Base-by-base conservation (phyloP, 2,113 vertebrate genomes). In the Gallinago jamesoni region DNA sequence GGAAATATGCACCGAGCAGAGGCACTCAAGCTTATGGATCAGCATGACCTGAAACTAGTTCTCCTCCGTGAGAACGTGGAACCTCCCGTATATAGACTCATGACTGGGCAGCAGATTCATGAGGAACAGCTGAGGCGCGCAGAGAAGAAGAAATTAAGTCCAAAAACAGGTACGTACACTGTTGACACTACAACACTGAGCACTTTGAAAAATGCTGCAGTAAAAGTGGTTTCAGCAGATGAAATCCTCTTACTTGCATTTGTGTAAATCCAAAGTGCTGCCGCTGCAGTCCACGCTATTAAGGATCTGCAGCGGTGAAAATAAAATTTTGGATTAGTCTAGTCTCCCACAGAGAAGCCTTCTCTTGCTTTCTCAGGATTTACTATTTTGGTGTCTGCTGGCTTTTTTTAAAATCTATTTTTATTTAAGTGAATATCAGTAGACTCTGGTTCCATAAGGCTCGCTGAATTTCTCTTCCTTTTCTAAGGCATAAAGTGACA, bases 71-170 rank as follows among this genome's bases (percentile, higher is more conserved):
- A 98, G 21, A 62, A 95, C 1, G 57, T 90, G 9, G 98, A 99
- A 10, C 99, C 99, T 13, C 99, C 99, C 0, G 88, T 98, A 3
- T 99, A 99, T 96, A 98, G 88, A 91, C 98, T 99, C 66, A 98
- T 99, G 98, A 99, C 97, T 0, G 99, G 99, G 31, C 96, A 98
- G 52, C 99, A 99, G 97, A 98, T 99, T 69, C 97, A 99, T 0
- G 98, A 99, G 72, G 98, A 99, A 41, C 98, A 99, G 84, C 91
- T 99, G 30, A 98, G 86, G 59, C 97, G 96, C 7, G 88, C 98
- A 33, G 98, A 99, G 82, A 97, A 97, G 80, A 95, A 98, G 83
- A 99, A 99, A 96, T 77, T 92, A 10, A 90, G 21, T 17, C 33
- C 94, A 6, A 98, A 98, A 91, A 9, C 96, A 60, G 98, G 99